Conservation (phyloP, 1,140 invertebrate genomes). For the Leucophenga varia region DNA sequence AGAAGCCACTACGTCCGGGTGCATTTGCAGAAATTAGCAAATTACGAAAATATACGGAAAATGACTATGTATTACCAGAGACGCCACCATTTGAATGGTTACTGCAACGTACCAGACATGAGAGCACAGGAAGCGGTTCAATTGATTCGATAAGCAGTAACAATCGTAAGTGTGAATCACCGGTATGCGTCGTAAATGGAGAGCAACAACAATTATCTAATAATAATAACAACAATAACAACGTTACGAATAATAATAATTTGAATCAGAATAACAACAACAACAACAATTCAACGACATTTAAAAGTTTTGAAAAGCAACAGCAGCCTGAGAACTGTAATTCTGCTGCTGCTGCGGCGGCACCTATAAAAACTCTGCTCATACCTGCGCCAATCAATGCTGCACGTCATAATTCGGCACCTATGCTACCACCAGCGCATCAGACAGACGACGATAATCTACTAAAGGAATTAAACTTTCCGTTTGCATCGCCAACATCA, state of each 20-base stretch:
- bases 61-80: slow-evolving; percentile 65
- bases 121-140: slow-evolving; percentile 37
- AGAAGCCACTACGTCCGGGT: slow-evolving; percentile 68
- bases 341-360: slow-evolving; percentile 13
- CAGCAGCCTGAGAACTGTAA: background rate
- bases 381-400: slow-evolving; percentile 36
- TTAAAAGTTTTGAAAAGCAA: slow-evolving; percentile 46
- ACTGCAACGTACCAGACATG: slow-evolving; percentile 39
- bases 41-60: slow-evolving; percentile 60
- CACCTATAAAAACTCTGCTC: slow-evolving; percentile 44
- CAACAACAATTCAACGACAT: slow-evolving; percentile 42
- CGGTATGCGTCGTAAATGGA: slow-evolving; percentile 10
- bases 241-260: slow-evolving; percentile 19
- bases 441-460: slow-evolving; percentile 42
- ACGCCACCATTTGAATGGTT: slow-evolving; percentile 70
- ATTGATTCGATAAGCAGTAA: slow-evolving; percentile 43
- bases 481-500: slow-evolving; percentile 61
- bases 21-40: slow-evolving; percentile 65
- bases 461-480: slow-evolving; percentile 57
- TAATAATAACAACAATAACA: slow-evolving; percentile 61
- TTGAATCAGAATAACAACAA: slow-evolving; percentile 4
- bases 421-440: slow-evolving; percentile 19
- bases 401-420: slow-evolving; percentile 33
- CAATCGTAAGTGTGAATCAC: slow-evolving; percentile 31
- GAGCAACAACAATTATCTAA: slow-evolving; percentile 33